These are phyloP conservation scores for Pollenia griseotomentosa DNA, from an alignment of 2,888 invertebrate species.

Conservation along the genomic window DNA sequence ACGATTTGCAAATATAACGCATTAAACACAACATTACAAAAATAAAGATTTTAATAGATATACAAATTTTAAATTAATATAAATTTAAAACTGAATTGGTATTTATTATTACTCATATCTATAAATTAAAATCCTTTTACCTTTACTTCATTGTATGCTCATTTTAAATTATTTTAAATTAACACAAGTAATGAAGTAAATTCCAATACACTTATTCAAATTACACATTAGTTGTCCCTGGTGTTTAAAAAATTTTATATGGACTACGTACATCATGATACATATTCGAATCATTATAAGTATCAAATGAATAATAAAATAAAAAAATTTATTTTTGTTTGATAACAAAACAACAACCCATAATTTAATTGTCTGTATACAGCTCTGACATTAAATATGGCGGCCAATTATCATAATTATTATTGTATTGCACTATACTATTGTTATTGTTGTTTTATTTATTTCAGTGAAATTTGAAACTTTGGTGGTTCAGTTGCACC, in stretches of 20 bases:
- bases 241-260: neutral
- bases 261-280: neutral
- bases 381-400: constrained; percentile 64
- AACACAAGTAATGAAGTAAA: neutral
- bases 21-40: no score
- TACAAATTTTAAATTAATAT: no score
- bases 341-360: constrained; percentile 37
- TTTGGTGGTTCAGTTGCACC: constrained; percentile 16
- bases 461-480: neutral
- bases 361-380: constrained; percentile 50
- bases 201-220: constrained; percentile 17
- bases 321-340: constrained; percentile 40
- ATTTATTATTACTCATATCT: no score
- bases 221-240: constrained; percentile 8
- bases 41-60: no score
- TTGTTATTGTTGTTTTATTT: constrained; percentile 15
- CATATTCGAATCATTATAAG: constrained; percentile 26
- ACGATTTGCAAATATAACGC: no score
- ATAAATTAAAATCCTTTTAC: no score
- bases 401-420: constrained; percentile 66
- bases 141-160: no score
- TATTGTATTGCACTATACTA: constrained; percentile 5
- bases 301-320: constrained; percentile 50
- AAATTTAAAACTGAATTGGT: no score
- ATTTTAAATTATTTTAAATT: neutral